These are phyloP conservation scores for Hesperia comma DNA, from an alignment of 2,888 invertebrate species.

Conservation along the genomic window DNA sequence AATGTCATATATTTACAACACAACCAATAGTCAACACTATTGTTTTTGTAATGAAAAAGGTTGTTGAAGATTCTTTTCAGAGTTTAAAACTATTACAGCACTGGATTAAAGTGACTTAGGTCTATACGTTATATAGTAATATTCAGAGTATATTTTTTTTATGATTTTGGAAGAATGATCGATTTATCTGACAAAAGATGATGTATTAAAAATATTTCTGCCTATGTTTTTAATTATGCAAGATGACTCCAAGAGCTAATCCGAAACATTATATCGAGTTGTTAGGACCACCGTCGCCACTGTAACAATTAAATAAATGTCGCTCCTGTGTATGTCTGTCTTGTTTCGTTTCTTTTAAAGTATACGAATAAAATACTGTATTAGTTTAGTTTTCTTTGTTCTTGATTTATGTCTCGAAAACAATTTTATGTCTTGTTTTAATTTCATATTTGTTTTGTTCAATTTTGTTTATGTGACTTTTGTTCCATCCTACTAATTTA, in stretches of 20 bases:
- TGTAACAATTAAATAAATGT: constrained; percentile 42
- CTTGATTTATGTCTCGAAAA: constrained; percentile 19
- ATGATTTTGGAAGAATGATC: too few species aligned
- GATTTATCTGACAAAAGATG: too few species aligned
- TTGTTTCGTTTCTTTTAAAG: constrained; percentile 33
- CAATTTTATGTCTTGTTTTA: constrained; percentile 5
- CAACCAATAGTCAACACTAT: too few species aligned
- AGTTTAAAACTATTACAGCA: too few species aligned
- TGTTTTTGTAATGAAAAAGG: too few species aligned
- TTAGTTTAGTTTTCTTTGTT: constrained; percentile 43
- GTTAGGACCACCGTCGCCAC: constrained; percentile 48
- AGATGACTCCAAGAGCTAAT: constrained; percentile 3
- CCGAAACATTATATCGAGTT: background rate
- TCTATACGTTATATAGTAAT: too few species aligned
- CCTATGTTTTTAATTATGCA: background rate
- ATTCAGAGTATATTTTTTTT: too few species aligned
- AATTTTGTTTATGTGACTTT: constrained; percentile 34
- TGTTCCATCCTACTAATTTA: constrained; percentile 27
- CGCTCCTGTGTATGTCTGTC: constrained; percentile 41
- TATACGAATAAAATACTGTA: constrained; percentile 43
- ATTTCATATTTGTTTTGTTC: constrained; percentile 17
- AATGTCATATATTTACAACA: too few species aligned
- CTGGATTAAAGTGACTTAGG: too few species aligned
- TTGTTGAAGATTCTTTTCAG: too few species aligned
- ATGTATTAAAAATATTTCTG: too few species aligned